Evolutionary conservation across 92 coral and sea anemone genomes (phyloP).

Genomic region (Phenganax subtilis): DNA sequence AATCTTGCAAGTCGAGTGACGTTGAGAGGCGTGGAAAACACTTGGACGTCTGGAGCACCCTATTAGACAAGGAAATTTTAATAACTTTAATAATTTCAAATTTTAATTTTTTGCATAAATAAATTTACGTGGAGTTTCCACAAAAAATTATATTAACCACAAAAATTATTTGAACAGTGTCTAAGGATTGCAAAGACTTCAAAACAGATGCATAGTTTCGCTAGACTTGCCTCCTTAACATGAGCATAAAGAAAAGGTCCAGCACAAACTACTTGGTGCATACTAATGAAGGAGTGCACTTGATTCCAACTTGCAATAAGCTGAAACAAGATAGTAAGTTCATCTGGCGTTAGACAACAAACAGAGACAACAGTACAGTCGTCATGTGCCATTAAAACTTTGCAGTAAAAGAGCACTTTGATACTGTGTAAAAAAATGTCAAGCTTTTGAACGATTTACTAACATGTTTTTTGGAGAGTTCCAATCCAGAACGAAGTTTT

Average conservation of each 20-base stretch:
- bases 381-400: not conserved
- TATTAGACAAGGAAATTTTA: constrained; percentile 44
- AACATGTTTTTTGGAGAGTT: constrained; percentile 83
- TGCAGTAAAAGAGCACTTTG: not conserved
- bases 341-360: not conserved
- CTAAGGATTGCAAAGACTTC: not conserved
- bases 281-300: constrained; percentile 83
- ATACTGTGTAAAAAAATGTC: too few relatives aligned
- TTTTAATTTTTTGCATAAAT: too few relatives aligned
- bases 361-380: not conserved
- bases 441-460: not conserved
- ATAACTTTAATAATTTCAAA: too few relatives aligned
- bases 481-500: constrained; percentile 69
- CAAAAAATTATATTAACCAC: too few relatives aligned
- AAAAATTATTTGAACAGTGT: not conserved
- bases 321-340: constrained; percentile 44
- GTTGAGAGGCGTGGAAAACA: constrained; percentile 84
- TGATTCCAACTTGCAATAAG: constrained; percentile 76
- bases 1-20: constrained; percentile 85
- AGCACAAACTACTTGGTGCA: constrained; percentile 98
- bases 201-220: not conserved
- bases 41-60: constrained; percentile 93
- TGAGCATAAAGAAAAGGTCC: constrained; percentile 90
- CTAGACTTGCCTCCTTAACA: constrained; percentile 73
- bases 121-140: too few relatives aligned